phyloP scores from a whole-genome alignment of 2,888 invertebrate species.

The Seira ritae region DNA sequence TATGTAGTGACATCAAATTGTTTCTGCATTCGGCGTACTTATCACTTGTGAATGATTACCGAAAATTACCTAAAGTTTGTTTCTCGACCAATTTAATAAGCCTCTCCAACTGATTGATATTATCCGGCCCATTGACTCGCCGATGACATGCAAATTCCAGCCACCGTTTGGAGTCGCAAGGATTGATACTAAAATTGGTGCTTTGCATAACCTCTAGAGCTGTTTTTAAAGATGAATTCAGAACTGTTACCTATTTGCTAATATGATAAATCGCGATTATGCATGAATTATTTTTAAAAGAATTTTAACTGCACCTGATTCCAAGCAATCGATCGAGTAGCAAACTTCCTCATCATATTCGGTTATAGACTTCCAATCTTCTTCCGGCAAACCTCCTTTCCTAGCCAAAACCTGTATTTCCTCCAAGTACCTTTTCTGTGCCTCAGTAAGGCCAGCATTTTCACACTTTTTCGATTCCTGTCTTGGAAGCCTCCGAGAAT shows the following conservation, averaged over 20 bases:
- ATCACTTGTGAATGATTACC: too few species aligned
- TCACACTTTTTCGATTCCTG: neutral
- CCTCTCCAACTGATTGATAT: conserved; percentile 41
- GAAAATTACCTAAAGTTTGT: conserved; percentile 24
- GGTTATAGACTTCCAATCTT: conserved; percentile 26
- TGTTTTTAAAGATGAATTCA: conserved; percentile 15
- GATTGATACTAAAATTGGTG: conserved; percentile 41
- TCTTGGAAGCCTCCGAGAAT: neutral
- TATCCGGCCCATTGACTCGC: conserved; percentile 40
- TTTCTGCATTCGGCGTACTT: too few species aligned
- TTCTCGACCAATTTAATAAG: neutral
- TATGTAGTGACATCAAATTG: too few species aligned
- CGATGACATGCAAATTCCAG: conserved; percentile 22
- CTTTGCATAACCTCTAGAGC: conserved; percentile 40
- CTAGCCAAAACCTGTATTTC: conserved; percentile 13
- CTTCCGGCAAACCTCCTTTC: conserved; percentile 30
- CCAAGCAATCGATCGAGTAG: conserved; percentile 27
- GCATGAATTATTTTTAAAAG: neutral
- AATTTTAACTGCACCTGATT: conserved; percentile 32
- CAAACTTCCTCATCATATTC: conserved; percentile 43
- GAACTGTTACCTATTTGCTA: neutral
- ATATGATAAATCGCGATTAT: neutral
- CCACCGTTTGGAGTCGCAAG: conserved; percentile 39
- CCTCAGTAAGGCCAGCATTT: conserved; percentile 30
- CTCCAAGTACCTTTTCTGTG: conserved; percentile 25